Evolutionary conservation across 1,140 invertebrate genomes (phyloP), one percentile per base, ranked within the genome.

Genomic region (Lordiphosa collinella): DNA sequence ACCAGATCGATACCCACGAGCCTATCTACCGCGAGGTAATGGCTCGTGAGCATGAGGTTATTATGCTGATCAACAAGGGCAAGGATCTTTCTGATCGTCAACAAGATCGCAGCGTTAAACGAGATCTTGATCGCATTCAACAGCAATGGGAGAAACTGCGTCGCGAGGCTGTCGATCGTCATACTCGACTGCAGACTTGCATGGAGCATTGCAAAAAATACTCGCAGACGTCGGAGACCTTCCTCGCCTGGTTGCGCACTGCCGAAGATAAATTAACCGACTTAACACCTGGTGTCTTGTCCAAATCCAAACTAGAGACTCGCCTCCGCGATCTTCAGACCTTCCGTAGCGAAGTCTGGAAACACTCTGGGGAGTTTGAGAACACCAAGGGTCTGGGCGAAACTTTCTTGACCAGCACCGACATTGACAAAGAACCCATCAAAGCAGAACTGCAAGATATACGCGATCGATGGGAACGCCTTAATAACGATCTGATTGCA

Each of bases 141-240:
- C 92, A 93, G 25, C 93, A 95, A 35, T 98, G 96, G 96, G 96
- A 98, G 68, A 95, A 95, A 84, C 90, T 98, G 31, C 94, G 95
- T 52, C 94, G 96, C 62, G 95, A 96, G 71, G 94, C 94, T 0
- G 91, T 96, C 22, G 96, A 97, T 65, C 91, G 96, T 31, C 94
- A 97, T 64, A 96, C 93, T 1, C 91, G 94, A 69, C 89, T 98
- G 9, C 95, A 97, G 79, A 96, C 95, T 0, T 96, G 95, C 88
- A 94, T 94, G 90, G 96, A 98, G 89, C 96, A 97, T 82, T 97
- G 96, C 86, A 94, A 95, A 60, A 97, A 97, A 88, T 99, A 96
- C 89, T 94, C 95, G 72, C 92, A 93, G 67, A 93, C 93, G 2
- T 93, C 96, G 53, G 96, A 98, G 70, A 91, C 92, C 1, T 97